These are phyloP conservation scores for Heterodera schachtii DNA, from an alignment of 1,140 invertebrate species.

Conservation along the genomic window DNA sequence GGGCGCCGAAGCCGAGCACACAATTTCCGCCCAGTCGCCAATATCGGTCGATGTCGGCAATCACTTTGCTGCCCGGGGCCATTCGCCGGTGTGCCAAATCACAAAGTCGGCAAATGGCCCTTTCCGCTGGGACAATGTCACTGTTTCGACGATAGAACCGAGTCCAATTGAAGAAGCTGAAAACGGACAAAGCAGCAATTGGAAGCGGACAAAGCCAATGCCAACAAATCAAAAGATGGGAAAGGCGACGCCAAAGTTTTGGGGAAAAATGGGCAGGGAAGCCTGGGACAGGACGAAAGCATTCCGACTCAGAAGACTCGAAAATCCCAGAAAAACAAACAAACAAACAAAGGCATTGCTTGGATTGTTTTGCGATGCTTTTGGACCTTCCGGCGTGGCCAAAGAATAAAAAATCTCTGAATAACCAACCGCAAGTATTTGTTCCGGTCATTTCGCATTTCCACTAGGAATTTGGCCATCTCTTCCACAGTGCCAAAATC, in stretches of 20 bases:
- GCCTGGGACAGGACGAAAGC: too few species aligned
- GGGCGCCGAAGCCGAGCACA: neutral
- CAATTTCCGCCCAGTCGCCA: neutral
- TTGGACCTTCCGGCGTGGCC: too few species aligned
- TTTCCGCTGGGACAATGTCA: conserved; percentile 3
- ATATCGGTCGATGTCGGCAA: neutral
- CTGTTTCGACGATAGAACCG: neutral
- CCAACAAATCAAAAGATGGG: too few species aligned
- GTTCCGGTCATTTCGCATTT: conserved; percentile 13
- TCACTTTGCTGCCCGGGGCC: neutral
- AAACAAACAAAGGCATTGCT: too few species aligned
- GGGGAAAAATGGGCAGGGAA: too few species aligned
- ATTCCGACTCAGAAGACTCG: too few species aligned
- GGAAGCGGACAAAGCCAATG: too few species aligned
- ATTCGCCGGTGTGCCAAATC: neutral
- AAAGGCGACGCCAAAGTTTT: too few species aligned
- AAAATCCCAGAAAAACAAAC: too few species aligned
- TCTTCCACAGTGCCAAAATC: conserved; percentile 30
- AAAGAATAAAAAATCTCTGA: too few species aligned
- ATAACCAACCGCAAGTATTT: conserved; percentile 26
- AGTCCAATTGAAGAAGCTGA: conserved; percentile 27
- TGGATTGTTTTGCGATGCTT: too few species aligned
- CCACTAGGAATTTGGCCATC: conserved; percentile 9
- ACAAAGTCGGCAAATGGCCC: conserved; percentile 26
- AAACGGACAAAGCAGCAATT: neutral